phyloP scores from a whole-genome alignment of 1,140 invertebrate species.

The Hypothenemus hampei region DNA sequence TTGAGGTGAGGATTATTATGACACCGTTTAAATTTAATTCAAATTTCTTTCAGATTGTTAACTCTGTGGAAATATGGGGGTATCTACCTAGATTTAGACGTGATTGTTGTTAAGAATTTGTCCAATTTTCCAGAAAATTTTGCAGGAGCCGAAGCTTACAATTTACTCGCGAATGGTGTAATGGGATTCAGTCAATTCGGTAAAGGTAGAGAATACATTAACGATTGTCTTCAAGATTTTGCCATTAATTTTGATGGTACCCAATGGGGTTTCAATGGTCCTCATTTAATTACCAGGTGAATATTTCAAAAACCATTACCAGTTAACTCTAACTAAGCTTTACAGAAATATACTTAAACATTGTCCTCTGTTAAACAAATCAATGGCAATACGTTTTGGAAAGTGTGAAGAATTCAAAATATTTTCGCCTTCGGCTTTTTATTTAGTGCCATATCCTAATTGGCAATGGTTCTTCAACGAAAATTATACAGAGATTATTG shows the following conservation, averaged over 20 bases:
- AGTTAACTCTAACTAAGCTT: neutral
- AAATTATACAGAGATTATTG: slow-evolving; percentile 46
- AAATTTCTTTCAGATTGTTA: neutral
- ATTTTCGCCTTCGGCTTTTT: slow-evolving; percentile 56
- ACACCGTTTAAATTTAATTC: no score
- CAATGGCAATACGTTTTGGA: slow-evolving; percentile 52
- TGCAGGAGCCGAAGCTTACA: slow-evolving; percentile 57
- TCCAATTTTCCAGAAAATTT: slow-evolving; percentile 45
- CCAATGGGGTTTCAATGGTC: slow-evolving; percentile 67
- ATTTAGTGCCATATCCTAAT: slow-evolving; percentile 58
- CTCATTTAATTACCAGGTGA: slow-evolving; percentile 59
- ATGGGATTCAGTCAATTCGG: slow-evolving; percentile 51
- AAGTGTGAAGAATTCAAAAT: slow-evolving; percentile 59
- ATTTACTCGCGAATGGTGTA: slow-evolving; percentile 58
- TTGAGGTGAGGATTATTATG: slow-evolving; percentile 47
- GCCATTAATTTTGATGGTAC: slow-evolving; percentile 55
- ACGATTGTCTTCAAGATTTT: slow-evolving; percentile 55
- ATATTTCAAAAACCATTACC: neutral
- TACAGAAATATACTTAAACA: slow-evolving; percentile 8
- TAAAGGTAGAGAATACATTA: slow-evolving; percentile 54
- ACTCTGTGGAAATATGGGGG: neutral
- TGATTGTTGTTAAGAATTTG: neutral
- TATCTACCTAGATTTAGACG: neutral
- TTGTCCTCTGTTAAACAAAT: slow-evolving; percentile 41
- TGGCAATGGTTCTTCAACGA: slow-evolving; percentile 59